Percentiles rank a stretch among this genome's conserved stretches.
Conservation (phyloP, 2,113 vertebrate species). For the Poecilia latipinna region DNA sequence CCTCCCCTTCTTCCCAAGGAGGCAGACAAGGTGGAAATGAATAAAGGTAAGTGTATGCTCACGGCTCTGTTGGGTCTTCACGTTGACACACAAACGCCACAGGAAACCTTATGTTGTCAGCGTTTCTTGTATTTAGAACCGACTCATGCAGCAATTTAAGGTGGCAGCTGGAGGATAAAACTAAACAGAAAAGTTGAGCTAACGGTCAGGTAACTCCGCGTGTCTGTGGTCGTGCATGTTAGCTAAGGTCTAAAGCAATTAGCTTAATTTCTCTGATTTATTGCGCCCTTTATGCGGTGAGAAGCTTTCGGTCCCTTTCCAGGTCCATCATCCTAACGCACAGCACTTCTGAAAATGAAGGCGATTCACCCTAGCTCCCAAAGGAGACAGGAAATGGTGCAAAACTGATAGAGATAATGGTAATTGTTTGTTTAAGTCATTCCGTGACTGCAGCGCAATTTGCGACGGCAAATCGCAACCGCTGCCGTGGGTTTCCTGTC, state of each 20-base stretch:
- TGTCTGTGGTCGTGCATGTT: not conserved
- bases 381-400: slow-evolving; percentile 53
- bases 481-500: slow-evolving; percentile 38
- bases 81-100: slow-evolving; percentile 2
- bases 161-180: slow-evolving; percentile 1
- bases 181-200: slow-evolving; percentile 52
- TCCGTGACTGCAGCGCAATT: slow-evolving; percentile 37
- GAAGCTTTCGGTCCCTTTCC: not conserved
- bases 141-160: not conserved
- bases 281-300: not conserved
- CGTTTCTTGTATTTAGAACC: not conserved
- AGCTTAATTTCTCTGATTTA: not conserved
- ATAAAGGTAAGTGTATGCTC: slow-evolving; percentile 62
- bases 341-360: not conserved
- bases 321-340: not conserved
- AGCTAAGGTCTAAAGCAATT: not conserved
- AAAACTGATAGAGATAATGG: slow-evolving; percentile 59
- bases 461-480: slow-evolving; percentile 42
- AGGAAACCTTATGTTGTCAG: not conserved
- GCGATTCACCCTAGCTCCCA: slow-evolving; percentile 5
- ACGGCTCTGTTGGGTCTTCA: not conserved
- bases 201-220: not conserved
- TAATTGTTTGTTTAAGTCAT: slow-evolving; percentile 46
- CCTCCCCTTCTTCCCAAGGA: not conserved
- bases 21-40: slow-evolving; percentile 50